phyloP scores from a whole-genome alignment of 35 echinoderm and acorn worm species.

The Apostichopus californicus region DNA sequence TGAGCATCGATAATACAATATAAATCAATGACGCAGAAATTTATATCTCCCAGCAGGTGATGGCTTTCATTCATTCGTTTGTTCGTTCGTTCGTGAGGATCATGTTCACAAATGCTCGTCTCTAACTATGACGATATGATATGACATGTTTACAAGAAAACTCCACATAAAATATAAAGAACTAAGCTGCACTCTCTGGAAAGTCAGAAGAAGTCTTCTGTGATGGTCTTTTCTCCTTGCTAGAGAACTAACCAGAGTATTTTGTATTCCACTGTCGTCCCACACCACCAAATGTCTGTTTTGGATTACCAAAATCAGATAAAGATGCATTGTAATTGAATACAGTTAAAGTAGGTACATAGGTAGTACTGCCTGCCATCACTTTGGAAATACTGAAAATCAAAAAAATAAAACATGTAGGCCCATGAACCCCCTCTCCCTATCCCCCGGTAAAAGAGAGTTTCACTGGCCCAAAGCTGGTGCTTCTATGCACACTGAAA shows the following conservation, averaged over 20 bases:
- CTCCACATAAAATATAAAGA: not conserved
- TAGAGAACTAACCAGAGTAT: not conserved
- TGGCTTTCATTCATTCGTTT: not conserved
- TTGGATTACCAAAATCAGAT: too few species aligned
- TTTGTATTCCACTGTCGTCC: not conserved
- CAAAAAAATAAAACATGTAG: too few species aligned
- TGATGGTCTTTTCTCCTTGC: not conserved
- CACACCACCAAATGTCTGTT: not conserved
- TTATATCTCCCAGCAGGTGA: not conserved
- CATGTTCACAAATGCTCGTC: not conserved
- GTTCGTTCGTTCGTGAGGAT: not conserved
- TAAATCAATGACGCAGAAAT: not conserved
- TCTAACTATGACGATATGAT: too few species aligned
- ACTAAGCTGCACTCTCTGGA: not conserved
- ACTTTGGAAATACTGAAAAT: too few species aligned
- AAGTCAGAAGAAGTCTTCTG: not conserved
- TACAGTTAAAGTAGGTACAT: too few species aligned
- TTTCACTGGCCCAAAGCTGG: too few species aligned
- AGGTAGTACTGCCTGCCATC: too few species aligned
- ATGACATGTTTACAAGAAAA: not conserved
- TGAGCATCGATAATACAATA: not conserved
- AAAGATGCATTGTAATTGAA: too few species aligned
- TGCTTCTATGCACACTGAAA: too few species aligned
- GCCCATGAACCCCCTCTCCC: too few species aligned
- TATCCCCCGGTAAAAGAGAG: too few species aligned